phyloP scores from a whole-genome alignment of 2,888 invertebrate genomes.

The Chrysotoxum bicinctum region DNA sequence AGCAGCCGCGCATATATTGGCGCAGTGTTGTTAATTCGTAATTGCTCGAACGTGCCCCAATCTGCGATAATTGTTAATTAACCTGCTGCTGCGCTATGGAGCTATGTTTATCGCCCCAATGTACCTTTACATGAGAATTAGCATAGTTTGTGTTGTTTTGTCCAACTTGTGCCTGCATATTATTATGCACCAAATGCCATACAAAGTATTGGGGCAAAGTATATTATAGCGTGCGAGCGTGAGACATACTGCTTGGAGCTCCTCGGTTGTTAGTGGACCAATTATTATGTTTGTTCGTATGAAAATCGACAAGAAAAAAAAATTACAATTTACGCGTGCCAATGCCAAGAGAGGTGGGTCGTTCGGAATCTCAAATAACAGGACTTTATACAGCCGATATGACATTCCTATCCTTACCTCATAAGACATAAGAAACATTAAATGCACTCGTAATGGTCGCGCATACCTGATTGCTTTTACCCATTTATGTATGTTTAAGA shows the following conservation, averaged over 20 bases:
- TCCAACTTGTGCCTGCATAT: neutral
- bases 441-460: no score
- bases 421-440: no score
- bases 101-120: slow-evolving; percentile 35
- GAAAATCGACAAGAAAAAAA: neutral
- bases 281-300: slow-evolving; percentile 9
- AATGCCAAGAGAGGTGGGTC: neutral
- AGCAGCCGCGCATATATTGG: neutral
- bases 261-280: slow-evolving; percentile 2
- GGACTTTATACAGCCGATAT: neutral
- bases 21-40: slow-evolving; percentile 39
- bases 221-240: slow-evolving; percentile 33
- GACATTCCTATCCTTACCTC: no score
- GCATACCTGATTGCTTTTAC: no score
- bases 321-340: neutral
- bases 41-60: slow-evolving; percentile 48
- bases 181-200: neutral
- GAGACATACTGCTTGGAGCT: neutral
- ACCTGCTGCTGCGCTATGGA: slow-evolving; percentile 40
- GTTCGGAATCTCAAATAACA: neutral
- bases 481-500: no score
- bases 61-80: slow-evolving; percentile 61
- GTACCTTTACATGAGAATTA: slow-evolving; percentile 39
- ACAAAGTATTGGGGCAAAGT: slow-evolving; percentile 17
- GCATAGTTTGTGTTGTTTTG: slow-evolving; percentile 35